Percentiles rank a stretch among this genome's conserved stretches.
phyloP scores from a whole-genome alignment of 1,140 invertebrate species.

The Cheumatopsyche charites region DNA sequence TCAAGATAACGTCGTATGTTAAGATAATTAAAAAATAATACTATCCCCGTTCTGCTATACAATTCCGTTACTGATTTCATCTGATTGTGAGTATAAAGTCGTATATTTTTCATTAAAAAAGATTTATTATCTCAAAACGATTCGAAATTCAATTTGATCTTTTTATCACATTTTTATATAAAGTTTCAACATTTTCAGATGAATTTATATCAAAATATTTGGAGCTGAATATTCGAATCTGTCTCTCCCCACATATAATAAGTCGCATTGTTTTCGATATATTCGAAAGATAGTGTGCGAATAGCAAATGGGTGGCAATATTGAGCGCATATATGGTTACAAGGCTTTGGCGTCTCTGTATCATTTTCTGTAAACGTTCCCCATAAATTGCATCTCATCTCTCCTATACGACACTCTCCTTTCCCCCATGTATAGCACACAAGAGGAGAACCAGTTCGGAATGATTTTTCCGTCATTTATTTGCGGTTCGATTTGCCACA shows the following conservation, averaged over 20 bases:
- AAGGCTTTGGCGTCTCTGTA: conserved; percentile 47
- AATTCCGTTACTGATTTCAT: no score
- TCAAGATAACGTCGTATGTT: no score
- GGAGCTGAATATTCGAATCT: no score
- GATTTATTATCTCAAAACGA: no score
- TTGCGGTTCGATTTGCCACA: conserved; percentile 24
- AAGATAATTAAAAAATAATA: no score
- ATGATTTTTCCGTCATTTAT: conserved; percentile 44
- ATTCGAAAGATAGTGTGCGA: not conserved
- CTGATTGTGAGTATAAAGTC: no score
- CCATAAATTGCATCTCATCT: conserved; percentile 48
- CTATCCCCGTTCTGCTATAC: no score
- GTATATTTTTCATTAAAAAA: no score
- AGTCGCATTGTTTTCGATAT: not conserved
- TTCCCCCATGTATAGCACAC: conserved; percentile 1
- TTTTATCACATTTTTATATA: no score
- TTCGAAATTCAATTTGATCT: no score
- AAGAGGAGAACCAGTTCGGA: conserved; percentile 12
- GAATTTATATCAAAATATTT: no score
- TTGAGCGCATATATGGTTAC: conserved; percentile 37
- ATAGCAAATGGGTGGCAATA: conserved; percentile 15
- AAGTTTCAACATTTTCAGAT: no score
- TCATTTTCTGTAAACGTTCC: conserved; percentile 44
- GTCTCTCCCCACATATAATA: not conserved
- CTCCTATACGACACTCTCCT: conserved; percentile 32